Percentiles rank a stretch among this genome's conserved stretches.
Evolutionary conservation across 2,797 vertebrate genomes (phyloP).

Genomic region (Chiroxiphia lanceolata): DNA sequence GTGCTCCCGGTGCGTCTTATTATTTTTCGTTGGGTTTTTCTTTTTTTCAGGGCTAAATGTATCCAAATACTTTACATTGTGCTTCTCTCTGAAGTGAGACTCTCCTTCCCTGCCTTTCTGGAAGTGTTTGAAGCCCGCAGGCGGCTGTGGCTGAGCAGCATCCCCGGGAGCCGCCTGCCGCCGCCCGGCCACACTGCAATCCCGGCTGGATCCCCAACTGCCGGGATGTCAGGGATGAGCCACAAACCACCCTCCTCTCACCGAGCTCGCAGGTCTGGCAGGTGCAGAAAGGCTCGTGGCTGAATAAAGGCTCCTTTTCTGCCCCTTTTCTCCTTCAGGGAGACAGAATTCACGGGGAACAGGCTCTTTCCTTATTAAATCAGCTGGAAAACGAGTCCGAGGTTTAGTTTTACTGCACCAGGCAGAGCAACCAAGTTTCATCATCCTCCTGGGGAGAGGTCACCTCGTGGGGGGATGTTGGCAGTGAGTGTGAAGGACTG

Average conservation of each 20-base stretch:
- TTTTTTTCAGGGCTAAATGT: not conserved
- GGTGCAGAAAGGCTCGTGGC: not conserved
- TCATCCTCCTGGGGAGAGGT: not conserved
- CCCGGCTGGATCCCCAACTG: not conserved
- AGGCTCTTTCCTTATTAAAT: not conserved
- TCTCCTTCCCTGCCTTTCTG: accelerated
- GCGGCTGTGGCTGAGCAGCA: not conserved
- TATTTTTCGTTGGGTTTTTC: not conserved
- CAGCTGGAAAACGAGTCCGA: accelerated
- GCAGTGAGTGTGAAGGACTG: not conserved
- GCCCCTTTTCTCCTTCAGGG: not conserved
- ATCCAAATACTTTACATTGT: accelerated
- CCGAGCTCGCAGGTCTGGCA: not conserved
- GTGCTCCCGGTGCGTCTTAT: accelerated
- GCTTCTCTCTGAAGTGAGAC: not conserved
- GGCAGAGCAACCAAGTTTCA: not conserved
- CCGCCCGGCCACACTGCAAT: not conserved
- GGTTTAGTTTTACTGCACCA: not conserved
- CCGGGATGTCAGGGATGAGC: not conserved
- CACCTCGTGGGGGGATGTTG: accelerated
- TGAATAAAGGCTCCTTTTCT: not conserved
- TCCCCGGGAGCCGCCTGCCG: conserved; percentile 61
- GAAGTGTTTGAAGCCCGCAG: not conserved
- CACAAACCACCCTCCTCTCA: not conserved
- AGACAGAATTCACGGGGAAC: not conserved